A percentile compares a stretch with the other conserved stretches of the same genome.
phyloP scores from a whole-genome alignment of 2,888 invertebrate genomes.

The Adela reaumurella region DNA sequence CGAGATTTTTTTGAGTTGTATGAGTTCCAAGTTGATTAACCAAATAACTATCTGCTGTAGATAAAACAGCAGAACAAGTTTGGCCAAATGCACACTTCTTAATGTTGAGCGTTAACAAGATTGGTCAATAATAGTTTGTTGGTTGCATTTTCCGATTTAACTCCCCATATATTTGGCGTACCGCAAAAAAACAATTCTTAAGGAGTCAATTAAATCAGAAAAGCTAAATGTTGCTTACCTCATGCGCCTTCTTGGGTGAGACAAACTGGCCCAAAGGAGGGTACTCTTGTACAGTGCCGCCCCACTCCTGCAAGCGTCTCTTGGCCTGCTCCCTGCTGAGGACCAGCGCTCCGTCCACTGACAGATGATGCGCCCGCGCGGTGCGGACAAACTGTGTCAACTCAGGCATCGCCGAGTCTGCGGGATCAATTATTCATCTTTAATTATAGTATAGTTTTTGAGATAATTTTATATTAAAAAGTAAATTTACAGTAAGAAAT shows the following conservation, averaged over 20 bases:
- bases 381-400: constrained; percentile 25
- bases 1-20: too few species aligned
- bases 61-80: too few species aligned
- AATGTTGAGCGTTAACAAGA: too few species aligned
- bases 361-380: constrained; percentile 23
- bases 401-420: constrained; percentile 16
- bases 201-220: constrained; percentile 10
- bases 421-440: constrained; percentile 5
- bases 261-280: constrained; percentile 65
- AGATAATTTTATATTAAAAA: too few species aligned
- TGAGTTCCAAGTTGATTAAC: too few species aligned
- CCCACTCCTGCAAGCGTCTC: constrained; percentile 27
- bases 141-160: too few species aligned
- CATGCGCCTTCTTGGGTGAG: constrained; percentile 78
- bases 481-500: too few species aligned
- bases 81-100: too few species aligned
- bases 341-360: constrained; percentile 36
- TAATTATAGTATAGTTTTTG: too few species aligned
- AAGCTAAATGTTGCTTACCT: constrained; percentile 52
- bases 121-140: too few species aligned
- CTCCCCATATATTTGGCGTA: too few species aligned
- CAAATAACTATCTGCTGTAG: too few species aligned
- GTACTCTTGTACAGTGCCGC: constrained; percentile 26
- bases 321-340: constrained; percentile 33
- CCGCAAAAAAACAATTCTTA: constrained; percentile 7